Base-by-base conservation (phyloP, 2,113 vertebrate species). In the Notarius quadriscutis region DNA sequence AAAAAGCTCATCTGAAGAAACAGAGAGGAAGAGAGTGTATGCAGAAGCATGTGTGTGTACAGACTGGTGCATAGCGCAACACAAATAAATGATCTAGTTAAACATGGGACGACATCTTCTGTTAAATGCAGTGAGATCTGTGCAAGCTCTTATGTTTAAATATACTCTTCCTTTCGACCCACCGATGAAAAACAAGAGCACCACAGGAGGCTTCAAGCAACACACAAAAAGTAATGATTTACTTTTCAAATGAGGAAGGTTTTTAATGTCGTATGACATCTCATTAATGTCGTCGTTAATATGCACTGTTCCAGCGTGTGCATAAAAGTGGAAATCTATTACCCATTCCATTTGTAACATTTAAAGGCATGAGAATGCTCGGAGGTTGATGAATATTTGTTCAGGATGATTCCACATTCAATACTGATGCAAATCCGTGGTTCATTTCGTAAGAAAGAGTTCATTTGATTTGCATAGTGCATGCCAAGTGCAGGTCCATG, bases 221-320 rank as follows among this genome's bases (percentile, higher is more conserved):
- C 88, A 79, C 55, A 71, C 79, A 30, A 12, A 41, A 87, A 91
- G 87, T 86, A 89, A 90, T 81, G 88, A 89, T 87, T 87, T 81
- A 86, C 87, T 90, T 84, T 87, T 90, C 77, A 92, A 93, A 91
- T 91, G 84, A 78, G 87, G 91, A 82, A 88, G 86, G 89, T 93
- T 90, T 87, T 90, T 55, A 90, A 84, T 67, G 83, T 81, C 63
- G 83, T 90, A 84, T 87, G 87, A 88, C 84, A 83, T 86, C 77
- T 91, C 89, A 91, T 93, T 92, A 92, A 93, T 94, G 91, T 91
- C 88, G 20, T 74, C 89, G 88, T 91, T 90, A 91, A 88, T 77
- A 86, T 88, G 90, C 87, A 86, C 80, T 62, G 89, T 91, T 88
- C 69, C 87, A 83, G n/a, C 84, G 72, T 84, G 84, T 81, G 78